Conservation (phyloP, 1,140 invertebrate genomes). For the Scaptodrosophila lebanonensis region DNA sequence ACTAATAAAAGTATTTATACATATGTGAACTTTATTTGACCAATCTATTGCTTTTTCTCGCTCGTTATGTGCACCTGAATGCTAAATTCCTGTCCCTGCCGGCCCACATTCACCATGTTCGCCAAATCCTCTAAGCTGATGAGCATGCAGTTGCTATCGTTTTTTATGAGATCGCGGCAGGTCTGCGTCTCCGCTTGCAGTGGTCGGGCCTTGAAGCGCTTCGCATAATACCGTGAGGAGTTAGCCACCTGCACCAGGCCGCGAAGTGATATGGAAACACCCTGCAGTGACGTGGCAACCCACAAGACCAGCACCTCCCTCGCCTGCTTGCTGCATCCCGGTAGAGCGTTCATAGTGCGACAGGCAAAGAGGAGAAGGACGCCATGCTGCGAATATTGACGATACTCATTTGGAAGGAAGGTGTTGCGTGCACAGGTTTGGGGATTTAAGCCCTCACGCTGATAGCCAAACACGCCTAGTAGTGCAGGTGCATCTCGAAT, state of each 20-base stretch:
- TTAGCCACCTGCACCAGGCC: slow-evolving; percentile 28
- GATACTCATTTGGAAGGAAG: slow-evolving; percentile 29
- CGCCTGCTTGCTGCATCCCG: slow-evolving; percentile 31
- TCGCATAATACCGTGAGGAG: slow-evolving; percentile 33
- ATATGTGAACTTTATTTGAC: neutral
- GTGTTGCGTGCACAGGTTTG: slow-evolving; percentile 40
- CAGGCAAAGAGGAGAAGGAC: slow-evolving; percentile 44
- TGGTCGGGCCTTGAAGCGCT: slow-evolving; percentile 26
- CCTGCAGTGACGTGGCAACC: slow-evolving; percentile 38
- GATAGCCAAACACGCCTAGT: slow-evolving; percentile 44
- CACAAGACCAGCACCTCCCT: slow-evolving; percentile 46
- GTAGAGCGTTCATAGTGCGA: slow-evolving; percentile 32
- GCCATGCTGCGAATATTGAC: slow-evolving; percentile 39
- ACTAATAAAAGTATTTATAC: slow-evolving; percentile 24
- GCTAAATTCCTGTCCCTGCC: slow-evolving; percentile 27
- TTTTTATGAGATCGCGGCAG: slow-evolving; percentile 45
- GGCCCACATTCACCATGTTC: slow-evolving; percentile 8
- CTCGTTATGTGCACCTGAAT: slow-evolving; percentile 36
- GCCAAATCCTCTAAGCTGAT: slow-evolving; percentile 39
- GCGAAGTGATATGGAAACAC: slow-evolving; percentile 22
- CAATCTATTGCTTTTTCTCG: slow-evolving; percentile 21
- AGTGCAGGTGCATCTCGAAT: slow-evolving; percentile 27
- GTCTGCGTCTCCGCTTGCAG: slow-evolving; percentile 2
- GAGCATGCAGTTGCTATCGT: slow-evolving; percentile 36
- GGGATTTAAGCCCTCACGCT: slow-evolving; percentile 40